A percentile compares a stretch with the other conserved stretches of the same genome.
These are phyloP conservation scores for Pantherophis vulpinus DNA, from an alignment of 2,797 vertebrate genomes.

Conservation along the genomic window DNA sequence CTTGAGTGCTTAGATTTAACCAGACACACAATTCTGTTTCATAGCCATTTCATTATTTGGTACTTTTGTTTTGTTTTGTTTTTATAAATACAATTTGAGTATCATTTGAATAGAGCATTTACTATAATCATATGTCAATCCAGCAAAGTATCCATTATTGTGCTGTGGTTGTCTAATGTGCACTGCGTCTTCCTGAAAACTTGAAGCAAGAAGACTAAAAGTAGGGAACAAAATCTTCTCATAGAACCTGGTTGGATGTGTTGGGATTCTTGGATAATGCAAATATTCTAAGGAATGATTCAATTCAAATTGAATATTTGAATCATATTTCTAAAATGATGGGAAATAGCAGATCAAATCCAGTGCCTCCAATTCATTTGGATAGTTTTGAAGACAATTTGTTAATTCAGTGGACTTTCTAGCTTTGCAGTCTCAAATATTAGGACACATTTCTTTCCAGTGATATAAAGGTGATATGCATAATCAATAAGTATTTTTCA, in stretches of 20 bases:
- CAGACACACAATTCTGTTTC: slow-evolving; percentile 2
- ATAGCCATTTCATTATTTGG: neutral
- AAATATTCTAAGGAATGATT: neutral
- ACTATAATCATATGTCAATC: neutral
- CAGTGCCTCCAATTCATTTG: neutral
- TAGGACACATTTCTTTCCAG: neutral
- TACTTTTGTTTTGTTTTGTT: neutral
- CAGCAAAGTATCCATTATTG: neutral
- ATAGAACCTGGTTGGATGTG: neutral
- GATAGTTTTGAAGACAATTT: neutral
- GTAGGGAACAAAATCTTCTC: neutral
- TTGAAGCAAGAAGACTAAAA: neutral
- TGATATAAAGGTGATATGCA: neutral
- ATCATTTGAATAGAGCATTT: neutral
- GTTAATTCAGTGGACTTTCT: neutral
- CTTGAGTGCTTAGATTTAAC: slow-evolving; percentile 9
- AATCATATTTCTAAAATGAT: neutral
- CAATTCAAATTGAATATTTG: neutral
- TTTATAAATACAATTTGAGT: neutral
- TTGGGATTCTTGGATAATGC: neutral
- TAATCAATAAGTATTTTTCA: neutral
- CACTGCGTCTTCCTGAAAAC: neutral
- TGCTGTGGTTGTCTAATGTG: neutral
- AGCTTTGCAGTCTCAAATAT: neutral
- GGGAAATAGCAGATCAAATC: neutral